Evolutionary conservation across 2,113 vertebrate species (phyloP).

Genomic region (Dromaius novaehollandiae): DNA sequence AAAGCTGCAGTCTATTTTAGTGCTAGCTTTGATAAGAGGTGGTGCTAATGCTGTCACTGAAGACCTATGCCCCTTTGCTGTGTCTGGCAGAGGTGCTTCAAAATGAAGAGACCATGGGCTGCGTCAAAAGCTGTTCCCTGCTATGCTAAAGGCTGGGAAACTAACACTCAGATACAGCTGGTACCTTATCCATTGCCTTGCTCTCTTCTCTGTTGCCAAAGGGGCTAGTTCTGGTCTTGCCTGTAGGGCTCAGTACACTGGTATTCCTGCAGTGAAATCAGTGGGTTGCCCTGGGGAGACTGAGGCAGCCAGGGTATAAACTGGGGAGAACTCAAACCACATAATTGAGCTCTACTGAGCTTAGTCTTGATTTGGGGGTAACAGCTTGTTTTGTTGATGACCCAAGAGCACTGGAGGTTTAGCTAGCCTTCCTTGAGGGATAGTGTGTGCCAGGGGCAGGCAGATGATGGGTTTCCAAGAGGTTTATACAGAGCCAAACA

Average conservation of each 20-base stretch:
- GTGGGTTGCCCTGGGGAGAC: neutral
- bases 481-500: neutral
- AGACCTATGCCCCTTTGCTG: neutral
- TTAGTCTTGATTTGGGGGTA: neutral
- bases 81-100: neutral
- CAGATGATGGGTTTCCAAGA: neutral
- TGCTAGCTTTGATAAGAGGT: neutral
- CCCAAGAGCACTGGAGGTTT: neutral
- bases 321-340: neutral
- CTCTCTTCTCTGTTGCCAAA: neutral
- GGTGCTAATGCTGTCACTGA: neutral
- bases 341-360: neutral
- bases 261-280: neutral
- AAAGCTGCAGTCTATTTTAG: neutral
- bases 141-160: neutral
- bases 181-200: neutral
- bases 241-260: neutral
- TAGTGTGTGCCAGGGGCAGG: neutral
- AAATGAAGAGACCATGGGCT: neutral
- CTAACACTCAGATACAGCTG: neutral
- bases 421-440: neutral
- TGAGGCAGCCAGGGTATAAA: accelerated
- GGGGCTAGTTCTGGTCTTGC: neutral
- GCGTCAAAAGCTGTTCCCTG: neutral
- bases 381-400: neutral